These are phyloP conservation scores for Penaeus monodon DNA, from an alignment of 2,888 invertebrate genomes.

Conservation along the genomic window DNA sequence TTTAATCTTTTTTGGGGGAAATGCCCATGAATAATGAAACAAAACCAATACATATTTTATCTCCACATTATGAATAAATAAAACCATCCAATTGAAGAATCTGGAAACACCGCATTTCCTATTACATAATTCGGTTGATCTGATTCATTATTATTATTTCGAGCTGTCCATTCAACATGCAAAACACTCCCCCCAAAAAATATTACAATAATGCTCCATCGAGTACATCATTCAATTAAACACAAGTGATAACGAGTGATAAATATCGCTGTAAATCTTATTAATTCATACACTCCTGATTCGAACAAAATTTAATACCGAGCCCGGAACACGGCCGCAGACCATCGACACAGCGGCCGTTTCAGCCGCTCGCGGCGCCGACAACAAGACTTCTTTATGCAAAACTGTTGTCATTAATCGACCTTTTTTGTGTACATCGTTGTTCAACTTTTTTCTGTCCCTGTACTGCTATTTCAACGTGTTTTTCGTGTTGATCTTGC, in stretches of 20 bases:
- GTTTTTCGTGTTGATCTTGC: background rate
- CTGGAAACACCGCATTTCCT: conserved; percentile 35
- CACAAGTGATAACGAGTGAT: background rate
- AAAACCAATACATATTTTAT: conserved; percentile 42
- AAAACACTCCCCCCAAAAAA: conserved; percentile 7
- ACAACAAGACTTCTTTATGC: background rate
- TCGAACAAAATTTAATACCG: background rate
- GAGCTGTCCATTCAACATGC: background rate
- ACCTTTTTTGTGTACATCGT: background rate
- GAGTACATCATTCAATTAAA: conserved; percentile 1
- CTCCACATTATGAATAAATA: conserved; percentile 35
- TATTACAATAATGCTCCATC: conserved; percentile 13
- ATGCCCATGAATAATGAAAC: conserved; percentile 37
- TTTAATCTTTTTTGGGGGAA: conserved; percentile 21
- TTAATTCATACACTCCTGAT: background rate
- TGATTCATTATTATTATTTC: background rate
- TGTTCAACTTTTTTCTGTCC: background rate
- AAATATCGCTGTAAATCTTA: conserved; percentile 1
- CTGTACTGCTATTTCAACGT: background rate
- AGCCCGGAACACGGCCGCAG: background rate
- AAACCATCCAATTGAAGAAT: conserved; percentile 32
- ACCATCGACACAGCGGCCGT: background rate
- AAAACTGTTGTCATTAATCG: background rate
- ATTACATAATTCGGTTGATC: background rate
- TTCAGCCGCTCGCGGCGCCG: background rate